A percentile compares a stretch with the other conserved stretches of the same genome.
Conservation (phyloP, 2,888 invertebrate genomes). For the Apamea sordens region DNA sequence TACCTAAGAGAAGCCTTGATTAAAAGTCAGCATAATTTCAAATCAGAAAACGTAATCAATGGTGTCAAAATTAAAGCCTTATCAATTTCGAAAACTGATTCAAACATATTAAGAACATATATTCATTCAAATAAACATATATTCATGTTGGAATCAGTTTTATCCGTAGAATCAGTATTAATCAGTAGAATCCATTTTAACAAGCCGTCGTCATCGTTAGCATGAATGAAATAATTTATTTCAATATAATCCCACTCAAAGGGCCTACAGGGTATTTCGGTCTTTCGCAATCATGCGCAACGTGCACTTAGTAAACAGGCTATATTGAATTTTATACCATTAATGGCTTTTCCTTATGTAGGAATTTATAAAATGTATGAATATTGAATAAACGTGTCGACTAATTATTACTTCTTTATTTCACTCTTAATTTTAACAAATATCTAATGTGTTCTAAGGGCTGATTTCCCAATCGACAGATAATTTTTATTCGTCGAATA, state of each 20-base stretch:
- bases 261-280: neutral
- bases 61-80: neutral
- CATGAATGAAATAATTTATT: slow-evolving; percentile 10
- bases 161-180: no score
- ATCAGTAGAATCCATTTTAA: no score
- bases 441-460: no score
- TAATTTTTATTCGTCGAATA: no score
- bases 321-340: neutral
- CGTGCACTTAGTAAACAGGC: slow-evolving; percentile 9
- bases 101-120: no score
- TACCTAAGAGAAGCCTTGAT: neutral
- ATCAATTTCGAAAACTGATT: slow-evolving; percentile 13
- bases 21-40: slow-evolving; percentile 6
- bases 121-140: no score
- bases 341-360: neutral
- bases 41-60: neutral
- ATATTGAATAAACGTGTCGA: neutral
- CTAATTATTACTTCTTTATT: neutral
- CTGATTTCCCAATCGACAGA: no score
- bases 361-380: neutral
- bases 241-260: slow-evolving; percentile 15
- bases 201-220: neutral
- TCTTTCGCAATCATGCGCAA: neutral
- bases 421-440: neutral
- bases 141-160: no score